These are phyloP conservation scores for Gasterosteus aculeatus DNA, from an alignment of 2,113 vertebrate genomes.

Conservation along the genomic window DNA sequence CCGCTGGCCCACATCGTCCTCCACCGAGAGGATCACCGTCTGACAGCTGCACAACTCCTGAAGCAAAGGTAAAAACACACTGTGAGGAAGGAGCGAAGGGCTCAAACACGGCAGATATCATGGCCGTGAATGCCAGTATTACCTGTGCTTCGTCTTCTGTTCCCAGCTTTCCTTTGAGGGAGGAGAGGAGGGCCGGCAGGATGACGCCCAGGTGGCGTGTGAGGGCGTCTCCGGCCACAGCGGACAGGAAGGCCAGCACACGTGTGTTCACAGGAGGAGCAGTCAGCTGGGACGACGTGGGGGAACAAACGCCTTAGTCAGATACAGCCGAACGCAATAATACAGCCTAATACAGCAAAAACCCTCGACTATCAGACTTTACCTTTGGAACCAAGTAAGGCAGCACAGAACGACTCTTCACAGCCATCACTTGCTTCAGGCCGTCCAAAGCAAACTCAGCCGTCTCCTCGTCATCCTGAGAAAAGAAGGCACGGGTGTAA, in stretches of 20 bases:
- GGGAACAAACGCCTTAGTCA: neutral
- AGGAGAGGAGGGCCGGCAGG: constrained; percentile 93
- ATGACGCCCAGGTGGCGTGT: constrained; percentile 95
- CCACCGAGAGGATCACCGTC: constrained; percentile 93
- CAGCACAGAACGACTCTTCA: constrained; percentile 97
- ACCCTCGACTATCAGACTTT: neutral
- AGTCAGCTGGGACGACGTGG: constrained; percentile 82
- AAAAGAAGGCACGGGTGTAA: neutral
- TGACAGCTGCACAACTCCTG: constrained; percentile 96
- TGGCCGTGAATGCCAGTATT: constrained; percentile 23
- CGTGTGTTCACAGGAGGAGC: constrained; percentile 93
- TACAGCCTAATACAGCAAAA: neutral
- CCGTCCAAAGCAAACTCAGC: constrained; percentile 96
- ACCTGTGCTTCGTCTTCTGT: constrained; percentile 90
- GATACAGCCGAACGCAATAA: neutral
- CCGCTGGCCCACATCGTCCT: constrained; percentile 93
- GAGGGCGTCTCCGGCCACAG: constrained; percentile 94
- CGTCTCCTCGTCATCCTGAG: constrained; percentile 88
- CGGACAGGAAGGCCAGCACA: constrained; percentile 95
- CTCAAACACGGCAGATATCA: neutral
- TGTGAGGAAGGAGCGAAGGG: neutral
- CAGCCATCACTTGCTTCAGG: constrained; percentile 98
- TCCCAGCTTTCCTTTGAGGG: constrained; percentile 91
- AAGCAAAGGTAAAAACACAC: neutral
- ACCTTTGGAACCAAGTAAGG: constrained; percentile 98